A percentile compares a stretch with the other conserved stretches of the same genome.
Evolutionary conservation across 2,888 invertebrate genomes (phyloP).

Genomic region (Lithophane ornitopus): DNA sequence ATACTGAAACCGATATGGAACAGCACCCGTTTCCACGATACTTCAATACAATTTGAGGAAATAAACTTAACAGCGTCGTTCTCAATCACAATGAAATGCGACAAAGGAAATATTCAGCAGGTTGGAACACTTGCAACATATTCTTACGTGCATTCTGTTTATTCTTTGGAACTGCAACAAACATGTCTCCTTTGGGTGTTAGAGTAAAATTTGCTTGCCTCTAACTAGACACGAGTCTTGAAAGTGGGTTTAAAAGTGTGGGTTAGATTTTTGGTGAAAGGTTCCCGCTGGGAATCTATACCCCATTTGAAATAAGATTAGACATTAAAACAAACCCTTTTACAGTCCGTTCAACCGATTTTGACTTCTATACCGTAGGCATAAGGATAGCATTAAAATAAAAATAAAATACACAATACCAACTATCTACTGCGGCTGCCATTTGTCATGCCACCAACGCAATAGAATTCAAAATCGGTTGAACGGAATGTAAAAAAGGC

Average conservation of each 20-base stretch:
- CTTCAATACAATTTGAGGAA: constrained; percentile 1
- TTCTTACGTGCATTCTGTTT: constrained; percentile 12
- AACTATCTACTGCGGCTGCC: no score
- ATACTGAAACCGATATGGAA: neutral
- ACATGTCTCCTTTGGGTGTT: constrained; percentile 36
- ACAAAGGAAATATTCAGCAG: constrained; percentile 46
- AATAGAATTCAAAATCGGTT: no score
- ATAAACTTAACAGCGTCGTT: constrained; percentile 11
- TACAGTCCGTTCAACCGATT: no score
- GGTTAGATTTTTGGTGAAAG: neutral
- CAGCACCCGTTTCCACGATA: neutral
- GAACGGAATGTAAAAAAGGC: no score
- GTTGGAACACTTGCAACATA: constrained; percentile 29
- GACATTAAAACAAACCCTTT: no score
- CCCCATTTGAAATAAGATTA: no score
- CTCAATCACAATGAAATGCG: constrained; percentile 42
- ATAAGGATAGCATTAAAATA: no score
- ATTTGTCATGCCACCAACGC: no score
- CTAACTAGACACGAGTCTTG: constrained; percentile 29
- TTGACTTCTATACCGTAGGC: no score
- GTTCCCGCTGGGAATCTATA: neutral
- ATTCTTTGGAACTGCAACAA: constrained; percentile 34
- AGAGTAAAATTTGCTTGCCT: constrained; percentile 9
- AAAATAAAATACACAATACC: no score
- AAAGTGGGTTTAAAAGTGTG: neutral